Conservation (phyloP, 2,888 invertebrate genomes). For the Pomacea canaliculata region DNA sequence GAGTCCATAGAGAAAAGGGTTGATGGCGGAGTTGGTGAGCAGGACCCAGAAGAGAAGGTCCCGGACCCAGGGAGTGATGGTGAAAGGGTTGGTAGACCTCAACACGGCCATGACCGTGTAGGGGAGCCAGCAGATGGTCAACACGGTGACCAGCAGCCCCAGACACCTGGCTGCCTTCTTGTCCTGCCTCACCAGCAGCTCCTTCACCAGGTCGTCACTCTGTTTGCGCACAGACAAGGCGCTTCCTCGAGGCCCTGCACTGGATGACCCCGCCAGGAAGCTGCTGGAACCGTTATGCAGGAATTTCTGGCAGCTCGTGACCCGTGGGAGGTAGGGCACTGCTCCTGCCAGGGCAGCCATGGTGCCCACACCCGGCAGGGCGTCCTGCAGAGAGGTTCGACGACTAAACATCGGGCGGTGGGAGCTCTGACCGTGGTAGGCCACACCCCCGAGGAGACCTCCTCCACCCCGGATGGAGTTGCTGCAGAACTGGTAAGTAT, state of each 20-base stretch:
- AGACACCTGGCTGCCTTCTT: constrained; percentile 57
- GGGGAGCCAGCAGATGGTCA: constrained; percentile 59
- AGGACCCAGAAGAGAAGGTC: constrained; percentile 51
- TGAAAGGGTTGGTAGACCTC: constrained; percentile 35
- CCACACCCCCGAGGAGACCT: constrained; percentile 7
- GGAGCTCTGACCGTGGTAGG: constrained; percentile 16
- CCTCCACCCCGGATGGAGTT: constrained; percentile 8
- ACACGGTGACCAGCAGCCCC: constrained; percentile 51
- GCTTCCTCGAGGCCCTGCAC: background rate
- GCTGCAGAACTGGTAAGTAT: constrained; percentile 22
- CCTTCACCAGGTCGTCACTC: constrained; percentile 49
- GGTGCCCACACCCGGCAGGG: constrained; percentile 28
- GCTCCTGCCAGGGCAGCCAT: constrained; percentile 27
- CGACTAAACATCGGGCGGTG: constrained; percentile 3
- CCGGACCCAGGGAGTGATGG: constrained; percentile 40
- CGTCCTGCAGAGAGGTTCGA: constrained; percentile 19
- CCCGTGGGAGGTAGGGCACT: constrained; percentile 19
- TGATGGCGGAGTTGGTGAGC: constrained; percentile 52
- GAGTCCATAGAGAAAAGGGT: constrained; percentile 59
- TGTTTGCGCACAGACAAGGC: constrained; percentile 11
- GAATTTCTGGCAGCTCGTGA: background rate
- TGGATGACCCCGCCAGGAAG: constrained; percentile 2
- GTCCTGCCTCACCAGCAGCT: constrained; percentile 57
- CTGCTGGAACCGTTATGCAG: background rate
- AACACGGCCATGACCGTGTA: constrained; percentile 46